Conservation (phyloP, 1,140 invertebrate species). For the Telenomus remus region DNA sequence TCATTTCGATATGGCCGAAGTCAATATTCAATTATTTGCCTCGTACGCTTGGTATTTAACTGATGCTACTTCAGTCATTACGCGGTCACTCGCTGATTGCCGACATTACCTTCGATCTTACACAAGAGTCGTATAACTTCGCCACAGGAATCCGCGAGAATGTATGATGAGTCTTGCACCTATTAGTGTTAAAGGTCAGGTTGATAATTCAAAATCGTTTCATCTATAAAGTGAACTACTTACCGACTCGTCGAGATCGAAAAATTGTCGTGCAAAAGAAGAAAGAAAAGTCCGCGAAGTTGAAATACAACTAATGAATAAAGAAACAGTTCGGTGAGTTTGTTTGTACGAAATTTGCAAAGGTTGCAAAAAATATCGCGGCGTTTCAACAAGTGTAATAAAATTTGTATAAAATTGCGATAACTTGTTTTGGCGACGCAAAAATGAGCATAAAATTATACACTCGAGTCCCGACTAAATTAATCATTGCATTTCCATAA, state of each 20-base stretch:
- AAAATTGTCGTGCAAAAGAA: too few relatives aligned
- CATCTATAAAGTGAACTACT: too few relatives aligned
- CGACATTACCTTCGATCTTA: conserved; percentile 59
- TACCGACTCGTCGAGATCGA: too few relatives aligned
- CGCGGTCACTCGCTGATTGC: conserved; percentile 58
- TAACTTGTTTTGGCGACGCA: background rate
- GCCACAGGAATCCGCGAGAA: conserved; percentile 57
- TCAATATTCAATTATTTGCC: conserved; percentile 55
- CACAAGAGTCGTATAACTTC: conserved; percentile 56
- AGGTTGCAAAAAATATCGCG: too few relatives aligned
- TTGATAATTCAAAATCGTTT: conserved; percentile 54
- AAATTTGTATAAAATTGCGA: background rate
- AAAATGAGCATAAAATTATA: background rate
- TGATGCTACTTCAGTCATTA: conserved; percentile 57
- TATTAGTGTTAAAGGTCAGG: conserved; percentile 56
- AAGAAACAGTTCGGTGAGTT: too few relatives aligned
- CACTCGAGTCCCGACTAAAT: background rate
- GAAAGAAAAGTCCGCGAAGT: too few relatives aligned
- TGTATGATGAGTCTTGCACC: conserved; percentile 54
- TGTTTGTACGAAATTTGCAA: too few relatives aligned
- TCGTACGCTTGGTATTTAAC: conserved; percentile 58
- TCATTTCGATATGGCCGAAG: too few relatives aligned
- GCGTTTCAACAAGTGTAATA: background rate
- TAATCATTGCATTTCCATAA: conserved; percentile 17
- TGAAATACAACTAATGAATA: too few relatives aligned